Evolutionary conservation across 1,140 invertebrate species (phyloP).

Genomic region (Aphelenchoides fujianensis): DNA sequence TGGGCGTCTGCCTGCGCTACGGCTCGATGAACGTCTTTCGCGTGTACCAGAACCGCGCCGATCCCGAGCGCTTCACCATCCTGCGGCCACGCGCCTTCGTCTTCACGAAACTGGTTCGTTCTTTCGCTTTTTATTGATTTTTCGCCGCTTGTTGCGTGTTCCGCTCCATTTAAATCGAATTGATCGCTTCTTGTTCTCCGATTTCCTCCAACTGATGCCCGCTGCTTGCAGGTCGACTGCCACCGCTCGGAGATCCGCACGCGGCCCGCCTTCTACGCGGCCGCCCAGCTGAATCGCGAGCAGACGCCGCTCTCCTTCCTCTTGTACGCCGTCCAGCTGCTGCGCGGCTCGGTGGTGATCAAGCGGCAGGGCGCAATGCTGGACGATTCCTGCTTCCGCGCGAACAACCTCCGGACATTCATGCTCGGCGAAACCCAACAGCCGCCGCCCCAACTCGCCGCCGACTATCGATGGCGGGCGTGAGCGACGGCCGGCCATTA

Average conservation of each 20-base stretch:
- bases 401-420: constrained; percentile 5
- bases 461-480: background rate
- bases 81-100: background rate
- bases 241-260: background rate
- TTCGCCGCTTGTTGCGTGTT: too few species aligned
- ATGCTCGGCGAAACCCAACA: background rate
- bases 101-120: background rate
- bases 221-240: too few species aligned
- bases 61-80: constrained; percentile 7
- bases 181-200: too few species aligned
- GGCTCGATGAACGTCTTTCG: background rate
- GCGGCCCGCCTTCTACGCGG: background rate
- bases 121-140: background rate
- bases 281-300: background rate
- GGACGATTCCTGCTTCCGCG: background rate
- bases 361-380: background rate
- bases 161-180: too few species aligned
- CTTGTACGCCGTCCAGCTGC: background rate
- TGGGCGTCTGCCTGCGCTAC: background rate
- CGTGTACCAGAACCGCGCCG: constrained; percentile 8
- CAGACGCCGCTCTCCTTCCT: too few species aligned
- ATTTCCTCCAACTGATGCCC: too few species aligned
- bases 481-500: too few species aligned
- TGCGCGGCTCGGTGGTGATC: background rate
- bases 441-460: background rate